Conservation (phyloP, 30 jellyfish, hydroid and myxozoan genomes). For the Hydractinia echinata region DNA sequence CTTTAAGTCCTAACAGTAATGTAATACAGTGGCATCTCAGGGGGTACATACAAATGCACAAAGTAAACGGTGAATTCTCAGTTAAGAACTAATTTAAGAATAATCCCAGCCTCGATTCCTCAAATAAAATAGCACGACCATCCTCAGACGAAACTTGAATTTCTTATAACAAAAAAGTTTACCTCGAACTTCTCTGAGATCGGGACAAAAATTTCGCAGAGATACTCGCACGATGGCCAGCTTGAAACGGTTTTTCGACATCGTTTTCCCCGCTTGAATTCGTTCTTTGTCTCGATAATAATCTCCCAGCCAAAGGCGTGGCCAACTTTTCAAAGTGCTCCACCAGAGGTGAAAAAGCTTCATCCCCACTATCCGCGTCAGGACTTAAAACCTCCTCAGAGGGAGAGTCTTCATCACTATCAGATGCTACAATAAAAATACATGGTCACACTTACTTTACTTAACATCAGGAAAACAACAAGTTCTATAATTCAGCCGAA, state of each 20-base stretch:
- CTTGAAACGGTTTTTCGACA: neutral
- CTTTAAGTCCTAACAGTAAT: no score
- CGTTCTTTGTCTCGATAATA: neutral
- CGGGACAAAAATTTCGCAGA: slow-evolving; percentile 91
- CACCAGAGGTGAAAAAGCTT: slow-evolving; percentile 67
- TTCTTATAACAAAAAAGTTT: neutral
- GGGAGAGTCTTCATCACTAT: slow-evolving; percentile 40
- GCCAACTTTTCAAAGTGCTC: slow-evolving; percentile 90
- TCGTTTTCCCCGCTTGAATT: slow-evolving; percentile 19
- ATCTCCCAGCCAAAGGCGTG: slow-evolving; percentile 31
- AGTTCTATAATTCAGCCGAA: no score
- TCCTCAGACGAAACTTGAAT: no score
- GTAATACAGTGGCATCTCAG: no score
- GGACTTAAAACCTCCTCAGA: slow-evolving; percentile 30
- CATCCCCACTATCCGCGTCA: slow-evolving; percentile 56
- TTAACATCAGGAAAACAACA: no score
- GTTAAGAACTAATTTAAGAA: neutral
- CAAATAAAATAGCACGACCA: no score
- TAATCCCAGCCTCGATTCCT: no score
- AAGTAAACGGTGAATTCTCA: neutral
- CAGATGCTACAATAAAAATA: no score
- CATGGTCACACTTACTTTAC: no score
- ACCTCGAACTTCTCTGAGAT: slow-evolving; percentile 62
- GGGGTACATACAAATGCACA: no score
- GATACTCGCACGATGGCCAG: slow-evolving; percentile 65